phyloP scores from a whole-genome alignment of 2,113 vertebrate genomes.

The sheep (Ovis aries) region ARS-UI_Ramb_v3.0 NC_056064.1:23656001-23656500 shows the following conservation, averaged over 20 bases:
- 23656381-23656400: not conserved
- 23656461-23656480: not conserved
- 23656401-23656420: not conserved
- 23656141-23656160: not conserved
- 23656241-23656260: not conserved
- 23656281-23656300: not conserved
- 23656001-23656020: not conserved
- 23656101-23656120: not conserved
- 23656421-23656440: not conserved
- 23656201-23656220: not conserved
- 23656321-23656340: not conserved
- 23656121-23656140: not conserved
- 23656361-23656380: not conserved
- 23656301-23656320: not conserved
- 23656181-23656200: not conserved
- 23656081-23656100: not conserved
- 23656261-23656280: not conserved
- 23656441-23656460: not conserved
- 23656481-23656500: not conserved
- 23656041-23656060: not conserved
- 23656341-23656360: not conserved
- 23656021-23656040: not conserved
- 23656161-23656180: not conserved
- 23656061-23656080: not conserved
- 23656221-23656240: not conserved